Percentiles rank a stretch among this genome's conserved stretches.
Conservation (phyloP, 2,113 vertebrate species). For the Danio rerio region GRCz12tu NC_133196.1:20320501-20321000, state of each 20-base stretch:
- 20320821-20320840: constrained; percentile 30
- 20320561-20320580: background rate
- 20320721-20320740: background rate
- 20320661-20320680: background rate
- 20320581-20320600: background rate
- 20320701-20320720: background rate
- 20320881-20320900: background rate
- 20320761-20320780: background rate
- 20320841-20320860: constrained; percentile 14
- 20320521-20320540: constrained; percentile 88
- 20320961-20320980: background rate
- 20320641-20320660: background rate
- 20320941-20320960: background rate
- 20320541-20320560: background rate
- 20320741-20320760: background rate
- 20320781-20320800: background rate
- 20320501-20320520: constrained; percentile 97
- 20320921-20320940: background rate
- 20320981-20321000: background rate
- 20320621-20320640: background rate
- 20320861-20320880: constrained; percentile 18
- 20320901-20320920: constrained; percentile 2
- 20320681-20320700: background rate
- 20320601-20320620: background rate
- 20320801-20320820: background rate